phyloP scores from a whole-genome alignment of 2,797 vertebrate genomes.

The Characodon lateralis region DNA sequence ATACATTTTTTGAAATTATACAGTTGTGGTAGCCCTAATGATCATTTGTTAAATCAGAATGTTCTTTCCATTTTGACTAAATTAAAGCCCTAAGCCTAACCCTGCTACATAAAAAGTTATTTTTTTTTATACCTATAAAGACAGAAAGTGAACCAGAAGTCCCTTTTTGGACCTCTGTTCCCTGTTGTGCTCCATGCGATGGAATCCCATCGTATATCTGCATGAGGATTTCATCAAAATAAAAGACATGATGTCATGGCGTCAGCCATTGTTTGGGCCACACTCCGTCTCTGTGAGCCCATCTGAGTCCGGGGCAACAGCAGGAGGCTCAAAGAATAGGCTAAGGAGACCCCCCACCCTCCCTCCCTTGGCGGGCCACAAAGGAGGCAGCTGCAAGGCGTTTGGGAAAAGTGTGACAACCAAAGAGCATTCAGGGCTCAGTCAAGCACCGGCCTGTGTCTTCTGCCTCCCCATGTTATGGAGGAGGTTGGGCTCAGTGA shows the following conservation, averaged over 20 bases:
- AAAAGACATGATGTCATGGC: slow-evolving; percentile 70
- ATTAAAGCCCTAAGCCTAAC: background rate
- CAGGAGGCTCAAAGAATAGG: slow-evolving; percentile 75
- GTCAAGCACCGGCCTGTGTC: slow-evolving; percentile 68
- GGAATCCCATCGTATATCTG: slow-evolving; percentile 71
- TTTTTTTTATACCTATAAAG: background rate
- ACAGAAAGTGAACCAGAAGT: background rate
- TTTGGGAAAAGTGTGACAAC: slow-evolving; percentile 85
- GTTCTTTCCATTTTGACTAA: background rate
- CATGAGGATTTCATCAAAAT: slow-evolving; percentile 42
- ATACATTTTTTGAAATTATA: no score
- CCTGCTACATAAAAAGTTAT: background rate
- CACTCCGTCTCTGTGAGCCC: slow-evolving; percentile 63
- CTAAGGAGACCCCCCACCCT: slow-evolving; percentile 47
- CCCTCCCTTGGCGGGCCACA: slow-evolving; percentile 66
- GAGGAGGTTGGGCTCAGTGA: slow-evolving; percentile 59
- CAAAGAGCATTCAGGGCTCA: slow-evolving; percentile 74
- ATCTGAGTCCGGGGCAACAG: slow-evolving; percentile 65
- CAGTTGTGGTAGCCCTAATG: background rate
- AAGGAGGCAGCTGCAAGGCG: slow-evolving; percentile 87
- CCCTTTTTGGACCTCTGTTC: slow-evolving; percentile 6
- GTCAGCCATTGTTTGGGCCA: slow-evolving; percentile 67
- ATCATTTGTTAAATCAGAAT: background rate
- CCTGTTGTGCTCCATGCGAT: slow-evolving; percentile 48
- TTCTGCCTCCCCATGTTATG: slow-evolving; percentile 46